Evolutionary conservation across 2,113 vertebrate species (phyloP).

Genomic region (Sylvia atricapilla): DNA sequence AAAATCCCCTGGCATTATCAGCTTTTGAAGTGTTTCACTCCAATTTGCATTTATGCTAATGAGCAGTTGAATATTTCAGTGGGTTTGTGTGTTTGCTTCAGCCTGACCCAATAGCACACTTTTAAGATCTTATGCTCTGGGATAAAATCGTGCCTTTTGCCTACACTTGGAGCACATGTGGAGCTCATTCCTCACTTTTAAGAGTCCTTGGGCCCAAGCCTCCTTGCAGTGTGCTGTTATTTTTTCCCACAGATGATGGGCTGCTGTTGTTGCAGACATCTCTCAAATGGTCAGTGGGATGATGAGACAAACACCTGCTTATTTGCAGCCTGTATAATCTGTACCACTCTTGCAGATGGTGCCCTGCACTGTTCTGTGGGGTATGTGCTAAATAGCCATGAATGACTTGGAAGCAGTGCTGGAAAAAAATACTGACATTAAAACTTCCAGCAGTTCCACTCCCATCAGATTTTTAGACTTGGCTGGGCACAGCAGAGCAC

Average conservation of each 20-base stretch:
- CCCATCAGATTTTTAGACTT: background rate
- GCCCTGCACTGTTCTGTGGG: background rate
- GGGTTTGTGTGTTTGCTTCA: background rate
- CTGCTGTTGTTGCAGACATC: background rate
- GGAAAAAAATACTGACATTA: background rate
- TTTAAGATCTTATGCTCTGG: background rate
- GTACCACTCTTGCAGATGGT: background rate
- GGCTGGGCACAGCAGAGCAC: background rate
- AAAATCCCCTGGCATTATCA: background rate
- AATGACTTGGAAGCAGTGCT: background rate
- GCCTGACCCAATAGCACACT: background rate
- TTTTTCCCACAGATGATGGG: background rate
- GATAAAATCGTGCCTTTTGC: background rate
- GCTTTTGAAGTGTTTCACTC: background rate
- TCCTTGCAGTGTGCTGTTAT: background rate
- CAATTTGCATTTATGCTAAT: background rate
- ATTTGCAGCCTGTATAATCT: background rate
- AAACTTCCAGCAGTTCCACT: background rate
- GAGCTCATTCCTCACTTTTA: background rate
- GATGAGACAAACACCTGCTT: background rate
- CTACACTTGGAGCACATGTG: background rate
- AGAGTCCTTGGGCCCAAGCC: background rate
- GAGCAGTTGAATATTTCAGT: background rate
- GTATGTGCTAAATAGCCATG: background rate
- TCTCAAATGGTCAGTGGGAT: background rate